These are phyloP conservation scores for Rhabdophis nuchalis DNA, from an alignment of 2,797 vertebrate genomes.

Conservation along the genomic window DNA sequence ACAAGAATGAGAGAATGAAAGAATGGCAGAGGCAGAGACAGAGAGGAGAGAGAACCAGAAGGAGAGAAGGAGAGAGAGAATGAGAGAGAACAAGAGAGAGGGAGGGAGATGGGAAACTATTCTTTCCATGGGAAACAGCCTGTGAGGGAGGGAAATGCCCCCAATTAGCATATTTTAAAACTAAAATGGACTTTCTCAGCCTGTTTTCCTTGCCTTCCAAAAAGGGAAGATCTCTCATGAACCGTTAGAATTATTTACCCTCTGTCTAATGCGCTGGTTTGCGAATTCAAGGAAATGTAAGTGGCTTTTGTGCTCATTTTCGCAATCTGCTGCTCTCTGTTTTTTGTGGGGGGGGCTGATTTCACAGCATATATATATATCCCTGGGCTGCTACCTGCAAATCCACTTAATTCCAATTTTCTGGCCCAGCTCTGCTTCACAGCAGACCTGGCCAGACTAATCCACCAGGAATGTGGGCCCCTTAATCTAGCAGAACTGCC, in stretches of 20 bases:
- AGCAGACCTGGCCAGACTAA: constrained; percentile 48
- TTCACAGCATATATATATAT: constrained; percentile 20
- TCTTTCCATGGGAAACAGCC: not conserved
- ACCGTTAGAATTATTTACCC: not conserved
- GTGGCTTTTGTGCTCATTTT: not conserved
- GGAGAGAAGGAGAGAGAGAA: too few species aligned
- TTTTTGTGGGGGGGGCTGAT: constrained; percentile 7
- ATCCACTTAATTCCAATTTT: constrained; percentile 48
- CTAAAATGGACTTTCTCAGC: not conserved
- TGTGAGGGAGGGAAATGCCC: not conserved
- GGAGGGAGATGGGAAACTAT: too few species aligned
- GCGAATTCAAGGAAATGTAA: too few species aligned
- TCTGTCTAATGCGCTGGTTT: not conserved
- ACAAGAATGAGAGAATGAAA: too few species aligned
- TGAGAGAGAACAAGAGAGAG: too few species aligned
- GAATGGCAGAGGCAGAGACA: too few species aligned
- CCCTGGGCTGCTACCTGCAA: constrained; percentile 45
- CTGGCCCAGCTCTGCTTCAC: constrained; percentile 28
- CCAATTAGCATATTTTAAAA: not conserved
- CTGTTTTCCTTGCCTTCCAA: not conserved
- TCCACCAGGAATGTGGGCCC: constrained; percentile 58
- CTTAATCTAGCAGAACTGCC: constrained; percentile 56
- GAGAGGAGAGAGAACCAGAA: too few species aligned
- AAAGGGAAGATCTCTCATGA: not conserved
- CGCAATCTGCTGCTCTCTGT: constrained; percentile 13